phyloP scores from a whole-genome alignment of 2,113 vertebrate genomes.

The Orthonyx spaldingii region DNA sequence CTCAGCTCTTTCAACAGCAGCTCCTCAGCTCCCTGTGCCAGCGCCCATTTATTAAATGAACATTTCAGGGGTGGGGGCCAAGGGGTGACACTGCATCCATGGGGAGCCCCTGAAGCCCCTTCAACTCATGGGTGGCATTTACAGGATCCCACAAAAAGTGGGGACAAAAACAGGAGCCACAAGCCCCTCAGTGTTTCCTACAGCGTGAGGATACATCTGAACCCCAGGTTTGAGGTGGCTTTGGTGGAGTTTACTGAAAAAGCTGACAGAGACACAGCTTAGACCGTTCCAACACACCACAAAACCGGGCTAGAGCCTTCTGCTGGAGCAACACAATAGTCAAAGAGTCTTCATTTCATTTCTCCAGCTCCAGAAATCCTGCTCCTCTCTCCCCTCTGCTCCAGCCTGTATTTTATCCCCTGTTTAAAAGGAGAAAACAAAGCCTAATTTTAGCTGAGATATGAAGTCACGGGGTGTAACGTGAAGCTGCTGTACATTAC shows the following conservation, averaged over 20 bases:
- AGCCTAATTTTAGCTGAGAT: background rate
- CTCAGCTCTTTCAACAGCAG: background rate
- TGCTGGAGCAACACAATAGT: background rate
- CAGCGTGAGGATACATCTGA: fast-evolving
- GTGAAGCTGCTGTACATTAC: background rate
- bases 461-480: background rate
- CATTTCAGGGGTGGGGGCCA: background rate
- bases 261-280: background rate
- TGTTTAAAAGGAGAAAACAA: background rate
- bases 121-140: background rate
- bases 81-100: background rate
- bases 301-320: background rate
- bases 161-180: background rate
- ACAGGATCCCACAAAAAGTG: background rate
- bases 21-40: background rate
- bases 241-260: background rate
- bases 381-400: background rate
- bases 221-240: background rate
- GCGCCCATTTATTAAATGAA: background rate
- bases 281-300: background rate
- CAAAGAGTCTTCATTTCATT: background rate
- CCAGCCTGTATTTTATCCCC: background rate
- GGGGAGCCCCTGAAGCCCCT: background rate
- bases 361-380: background rate
- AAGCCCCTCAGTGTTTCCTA: fast-evolving